phyloP scores from a whole-genome alignment of 2,797 vertebrate species.

The Coracias cyanogaster region DNA sequence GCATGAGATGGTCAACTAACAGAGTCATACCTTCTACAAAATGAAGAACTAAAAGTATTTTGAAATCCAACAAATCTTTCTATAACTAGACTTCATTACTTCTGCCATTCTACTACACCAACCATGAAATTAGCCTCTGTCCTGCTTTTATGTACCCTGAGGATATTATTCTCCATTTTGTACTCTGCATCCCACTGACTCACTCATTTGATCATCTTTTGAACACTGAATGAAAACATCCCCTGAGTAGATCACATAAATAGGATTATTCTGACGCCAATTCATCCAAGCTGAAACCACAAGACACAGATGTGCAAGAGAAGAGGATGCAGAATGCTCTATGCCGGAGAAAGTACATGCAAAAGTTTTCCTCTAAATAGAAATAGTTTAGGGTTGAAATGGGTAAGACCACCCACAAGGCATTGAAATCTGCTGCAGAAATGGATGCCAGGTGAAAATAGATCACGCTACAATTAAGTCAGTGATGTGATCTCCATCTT shows the following conservation, averaged over 20 bases:
- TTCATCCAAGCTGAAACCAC: neutral
- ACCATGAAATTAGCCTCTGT: neutral
- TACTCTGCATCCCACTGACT: neutral
- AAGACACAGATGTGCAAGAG: neutral
- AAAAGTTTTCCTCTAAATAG: neutral
- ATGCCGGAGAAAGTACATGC: neutral
- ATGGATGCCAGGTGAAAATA: neutral
- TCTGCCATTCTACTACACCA: neutral
- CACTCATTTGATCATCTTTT: neutral
- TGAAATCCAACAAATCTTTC: neutral
- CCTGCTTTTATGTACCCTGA: neutral
- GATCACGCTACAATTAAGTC: neutral
- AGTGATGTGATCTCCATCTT: neutral
- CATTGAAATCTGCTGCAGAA: neutral
- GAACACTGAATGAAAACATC: neutral
- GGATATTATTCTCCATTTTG: neutral
- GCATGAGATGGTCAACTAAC: neutral
- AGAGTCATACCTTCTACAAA: neutral
- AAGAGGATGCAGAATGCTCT: neutral
- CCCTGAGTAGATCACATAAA: constrained; percentile 1
- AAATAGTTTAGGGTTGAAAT: neutral
- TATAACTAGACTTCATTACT: neutral
- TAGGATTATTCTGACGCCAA: neutral
- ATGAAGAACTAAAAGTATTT: neutral
- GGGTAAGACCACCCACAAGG: neutral